Base-by-base conservation (phyloP, 2,888 invertebrate species). In the Drosophila niveifrons region DNA sequence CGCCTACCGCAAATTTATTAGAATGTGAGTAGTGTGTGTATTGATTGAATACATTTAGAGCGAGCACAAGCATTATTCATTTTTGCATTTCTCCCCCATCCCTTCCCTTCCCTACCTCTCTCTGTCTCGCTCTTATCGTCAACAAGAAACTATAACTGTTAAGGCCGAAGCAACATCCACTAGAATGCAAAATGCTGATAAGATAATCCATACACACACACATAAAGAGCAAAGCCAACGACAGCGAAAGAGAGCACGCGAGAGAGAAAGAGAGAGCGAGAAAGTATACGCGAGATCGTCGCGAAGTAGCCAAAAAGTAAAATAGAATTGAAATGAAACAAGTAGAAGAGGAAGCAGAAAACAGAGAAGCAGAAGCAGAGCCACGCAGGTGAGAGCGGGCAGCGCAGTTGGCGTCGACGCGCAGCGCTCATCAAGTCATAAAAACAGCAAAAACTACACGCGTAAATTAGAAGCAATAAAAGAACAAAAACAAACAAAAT, bases 381-480 rank as follows among this genome's bases (percentile, higher is more conserved):
- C 34, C n/a, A 31, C 50, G 68, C 75, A 75, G 80, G 80, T 75
- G 75, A 75, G 56, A 62, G 68, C 55, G 1, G 34, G 15, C 47
- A 18, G 57, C 53, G 65, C 50, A 62, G 80, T 51, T 36, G 48
- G 41, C 59, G 41, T 41, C 70, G 41, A 34, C 70, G 59, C 70
- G 59, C 56, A 13, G 71, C 61, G 28, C 59, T 57, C 70, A 53
- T 39, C 71, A 57, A 73, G 78, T 59, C 52, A 80, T 83, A 80
- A 83, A 66, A 79, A 71, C 75, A 66, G 61, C 63, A 70, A 82
- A 75, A 80, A 64, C 76, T 70, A 78, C 51, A 79, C 80, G 75
- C 88, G 75, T 79, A 78, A 82, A 79, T 82, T 79, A 71, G 65
- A 78, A 68, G 66, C 65, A 78, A 68, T 67, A 87, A 84, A 63